These are phyloP conservation scores for Amphibalanus amphitrite DNA, from an alignment of 1,140 invertebrate species.

Conservation along the genomic window DNA sequence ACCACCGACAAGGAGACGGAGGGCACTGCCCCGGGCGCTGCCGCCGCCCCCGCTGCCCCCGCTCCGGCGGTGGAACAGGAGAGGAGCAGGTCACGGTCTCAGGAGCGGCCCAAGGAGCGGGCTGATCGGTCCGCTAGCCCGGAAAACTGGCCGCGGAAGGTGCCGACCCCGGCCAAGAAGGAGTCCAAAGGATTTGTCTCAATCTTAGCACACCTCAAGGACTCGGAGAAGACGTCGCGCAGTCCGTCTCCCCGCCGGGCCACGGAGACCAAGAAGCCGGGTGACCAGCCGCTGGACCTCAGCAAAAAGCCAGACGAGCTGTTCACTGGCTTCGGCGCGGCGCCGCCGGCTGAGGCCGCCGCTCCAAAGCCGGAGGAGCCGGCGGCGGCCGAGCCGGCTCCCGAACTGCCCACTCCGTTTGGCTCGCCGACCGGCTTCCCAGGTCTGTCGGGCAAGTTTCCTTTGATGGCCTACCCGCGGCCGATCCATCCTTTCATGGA, in stretches of 20 bases:
- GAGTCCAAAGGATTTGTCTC: not conserved
- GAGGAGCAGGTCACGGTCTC: not conserved
- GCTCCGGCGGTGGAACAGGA: not conserved
- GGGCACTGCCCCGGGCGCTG: not conserved
- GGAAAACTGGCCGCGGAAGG: not conserved
- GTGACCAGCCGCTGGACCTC: not conserved
- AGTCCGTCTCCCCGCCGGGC: not conserved
- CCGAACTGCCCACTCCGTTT: not conserved
- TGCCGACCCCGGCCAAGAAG: not conserved
- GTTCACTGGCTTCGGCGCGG: not conserved
- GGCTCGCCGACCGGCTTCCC: not conserved
- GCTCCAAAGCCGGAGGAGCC: not conserved
- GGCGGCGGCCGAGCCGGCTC: not conserved
- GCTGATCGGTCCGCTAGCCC: conserved; percentile 4
- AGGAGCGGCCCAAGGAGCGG: conserved; percentile 8
- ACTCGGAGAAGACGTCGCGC: not conserved
- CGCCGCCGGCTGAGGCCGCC: too few species aligned
- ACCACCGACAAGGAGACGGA: conserved; percentile 5
- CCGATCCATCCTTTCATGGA: conserved; percentile 53
- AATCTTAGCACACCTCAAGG: not conserved
- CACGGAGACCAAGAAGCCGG: not conserved
- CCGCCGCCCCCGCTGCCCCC: not conserved
- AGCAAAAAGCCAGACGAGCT: not conserved
- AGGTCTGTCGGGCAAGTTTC: not conserved
- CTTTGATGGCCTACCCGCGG: conserved; percentile 47